Percentiles rank a stretch among this genome's conserved stretches.
Evolutionary conservation across 2,113 vertebrate genomes (phyloP).

Genomic region (Gambusia affinis): DNA sequence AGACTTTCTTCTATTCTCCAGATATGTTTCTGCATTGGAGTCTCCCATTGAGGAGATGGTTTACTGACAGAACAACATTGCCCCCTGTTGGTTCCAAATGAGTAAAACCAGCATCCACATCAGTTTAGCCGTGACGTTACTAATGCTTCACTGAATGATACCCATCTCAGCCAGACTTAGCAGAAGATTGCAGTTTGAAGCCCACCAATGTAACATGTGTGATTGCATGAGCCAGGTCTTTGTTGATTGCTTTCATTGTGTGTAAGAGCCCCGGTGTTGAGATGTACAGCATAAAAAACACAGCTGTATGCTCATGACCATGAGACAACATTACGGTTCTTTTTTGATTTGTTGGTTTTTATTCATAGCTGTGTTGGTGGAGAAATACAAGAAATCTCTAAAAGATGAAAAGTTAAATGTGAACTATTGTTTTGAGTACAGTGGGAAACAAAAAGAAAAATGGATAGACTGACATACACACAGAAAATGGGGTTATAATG

Average conservation of each 20-base stretch:
- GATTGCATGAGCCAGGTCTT: background rate
- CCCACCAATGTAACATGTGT: background rate
- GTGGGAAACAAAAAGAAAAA: background rate
- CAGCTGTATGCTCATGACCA: background rate
- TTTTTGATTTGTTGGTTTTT: background rate
- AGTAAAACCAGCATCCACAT: constrained; percentile 11
- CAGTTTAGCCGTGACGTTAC: constrained; percentile 10
- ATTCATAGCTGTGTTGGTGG: background rate
- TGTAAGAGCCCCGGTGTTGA: background rate
- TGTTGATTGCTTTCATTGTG: background rate
- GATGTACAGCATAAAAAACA: background rate
- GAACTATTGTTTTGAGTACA: background rate
- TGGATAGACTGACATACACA: background rate
- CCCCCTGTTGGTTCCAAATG: constrained; percentile 75
- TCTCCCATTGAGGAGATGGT: constrained; percentile 13
- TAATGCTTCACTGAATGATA: constrained; percentile 24
- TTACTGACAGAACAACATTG: constrained; percentile 76
- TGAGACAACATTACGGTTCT: background rate
- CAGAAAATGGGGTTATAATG: background rate
- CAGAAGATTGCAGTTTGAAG: background rate
- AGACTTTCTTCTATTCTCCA: constrained; percentile 53
- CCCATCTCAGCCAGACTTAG: background rate
- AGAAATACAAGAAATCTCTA: background rate
- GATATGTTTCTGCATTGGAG: constrained; percentile 34
- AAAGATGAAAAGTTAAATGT: background rate